Percentiles rank a stretch among this genome's conserved stretches.
Conservation (phyloP, 53 echinoderm and acorn worm genomes). For the Patiria pectinifera region DNA sequence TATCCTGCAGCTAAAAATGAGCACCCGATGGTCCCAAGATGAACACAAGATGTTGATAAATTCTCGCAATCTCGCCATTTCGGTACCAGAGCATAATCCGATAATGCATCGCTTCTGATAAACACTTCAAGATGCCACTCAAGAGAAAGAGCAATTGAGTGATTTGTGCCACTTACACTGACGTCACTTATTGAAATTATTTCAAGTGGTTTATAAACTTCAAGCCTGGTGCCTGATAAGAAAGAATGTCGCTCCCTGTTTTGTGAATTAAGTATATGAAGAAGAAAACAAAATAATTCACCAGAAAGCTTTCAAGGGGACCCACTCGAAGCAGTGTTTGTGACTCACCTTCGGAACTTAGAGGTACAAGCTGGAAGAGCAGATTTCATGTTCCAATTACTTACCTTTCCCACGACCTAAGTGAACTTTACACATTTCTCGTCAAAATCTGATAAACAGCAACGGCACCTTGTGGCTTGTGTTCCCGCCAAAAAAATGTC, state of each 20-base stretch:
- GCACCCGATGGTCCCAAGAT: no score
- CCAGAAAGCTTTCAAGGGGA: conserved; percentile 8
- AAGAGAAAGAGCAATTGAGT: background rate
- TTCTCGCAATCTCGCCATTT: background rate
- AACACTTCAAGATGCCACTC: background rate
- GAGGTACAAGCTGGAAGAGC: background rate
- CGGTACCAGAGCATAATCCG: background rate
- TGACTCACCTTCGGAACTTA: background rate
- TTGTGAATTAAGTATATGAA: background rate
- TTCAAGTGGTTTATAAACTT: conserved; percentile 23
- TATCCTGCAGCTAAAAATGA: no score
- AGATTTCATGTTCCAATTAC: background rate
- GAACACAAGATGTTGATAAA: no score
- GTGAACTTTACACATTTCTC: background rate
- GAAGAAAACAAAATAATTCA: background rate
- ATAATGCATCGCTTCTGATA: background rate
- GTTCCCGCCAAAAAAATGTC: background rate
- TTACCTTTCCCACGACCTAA: conserved; percentile 7
- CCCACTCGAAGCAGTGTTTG: conserved; percentile 1
- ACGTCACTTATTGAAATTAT: conserved; percentile 3
- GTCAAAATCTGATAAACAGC: conserved; percentile 2
- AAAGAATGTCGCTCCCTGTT: background rate
- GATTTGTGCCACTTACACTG: conserved; percentile 2
- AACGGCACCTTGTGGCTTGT: background rate
- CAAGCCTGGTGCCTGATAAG: background rate